Base-by-base conservation (phyloP, 92 coral and sea anemone species). In the Palythoa grandis region DNA sequence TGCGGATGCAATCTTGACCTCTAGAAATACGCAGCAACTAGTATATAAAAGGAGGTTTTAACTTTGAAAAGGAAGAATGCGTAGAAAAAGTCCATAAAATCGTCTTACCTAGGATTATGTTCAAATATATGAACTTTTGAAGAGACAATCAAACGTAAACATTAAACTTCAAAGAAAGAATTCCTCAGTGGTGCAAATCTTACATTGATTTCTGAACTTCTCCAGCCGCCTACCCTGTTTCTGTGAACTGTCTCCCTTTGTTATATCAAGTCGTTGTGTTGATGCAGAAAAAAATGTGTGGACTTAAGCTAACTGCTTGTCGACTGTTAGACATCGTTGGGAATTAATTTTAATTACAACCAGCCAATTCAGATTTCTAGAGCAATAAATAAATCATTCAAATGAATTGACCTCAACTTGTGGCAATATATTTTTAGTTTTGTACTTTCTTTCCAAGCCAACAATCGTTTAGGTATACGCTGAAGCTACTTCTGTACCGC, bases 381-480 rank as follows among this genome's bases (percentile, higher is more conserved):
- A 50, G 3, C 53, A 2, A 53, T 76, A 25, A 76, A 76, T 76
- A 76, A 76, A 76, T 76, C 16, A 76, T 54, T 76, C 25, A 4
- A 5, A 14, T 54, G 63, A 58, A 35, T 76, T 76, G 40, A 53
- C 82, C 82, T 76, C 82, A 76, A 76, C 82, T 76, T 76, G 68
- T 76, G 66, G 68, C 68, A 53, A 9, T 5, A 56, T 10, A 14
- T 19, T 13, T 15, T 24, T 14, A 23, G 14, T 25, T 29, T 69
- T 54, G 13, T 25, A 14, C 0, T 24, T 17, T 16, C 15, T 0
- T 54, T 43, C 38, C 48, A 43, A 54, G 24, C 63, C 37, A 24
- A 23, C 43, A 52, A 11, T 11, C 20, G 16, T 43, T 19, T 8
- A 25, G 4, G 19, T 6, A 43, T 53, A 22, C 5, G 43, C 50